These are phyloP conservation scores for Phortica okadai DNA, from an alignment of 2,888 invertebrate genomes.

Conservation along the genomic window DNA sequence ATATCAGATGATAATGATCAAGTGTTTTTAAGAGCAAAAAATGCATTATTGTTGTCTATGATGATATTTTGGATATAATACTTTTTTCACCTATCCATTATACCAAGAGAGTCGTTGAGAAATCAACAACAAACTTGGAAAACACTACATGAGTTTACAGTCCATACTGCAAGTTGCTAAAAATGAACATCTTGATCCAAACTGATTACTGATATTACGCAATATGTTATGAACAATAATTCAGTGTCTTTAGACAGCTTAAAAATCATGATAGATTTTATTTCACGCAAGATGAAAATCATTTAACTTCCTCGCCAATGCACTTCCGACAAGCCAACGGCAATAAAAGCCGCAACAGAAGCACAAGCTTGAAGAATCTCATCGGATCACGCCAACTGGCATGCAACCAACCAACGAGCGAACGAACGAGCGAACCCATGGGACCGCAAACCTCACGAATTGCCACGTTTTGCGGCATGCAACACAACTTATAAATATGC, in stretches of 20 bases:
- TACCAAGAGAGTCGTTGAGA: too few species aligned
- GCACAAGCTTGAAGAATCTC: neutral
- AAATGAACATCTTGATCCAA: too few species aligned
- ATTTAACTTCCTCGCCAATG: neutral
- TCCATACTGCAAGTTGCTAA: too few species aligned
- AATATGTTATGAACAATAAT: neutral
- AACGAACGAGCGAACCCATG: neutral
- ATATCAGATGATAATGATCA: too few species aligned
- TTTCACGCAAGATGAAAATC: neutral
- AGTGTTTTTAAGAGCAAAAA: too few species aligned
- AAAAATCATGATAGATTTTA: neutral
- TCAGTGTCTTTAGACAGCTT: neutral
- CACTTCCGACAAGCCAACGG: conserved; percentile 15
- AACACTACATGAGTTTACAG: too few species aligned
- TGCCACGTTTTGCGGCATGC: conserved; percentile 9
- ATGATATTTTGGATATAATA: too few species aligned
- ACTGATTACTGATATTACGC: too few species aligned
- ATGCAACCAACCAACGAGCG: neutral
- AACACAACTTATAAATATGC: conserved; percentile 26
- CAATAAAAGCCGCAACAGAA: too few species aligned
- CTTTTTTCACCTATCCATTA: too few species aligned
- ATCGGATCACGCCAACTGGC: conserved; percentile 6
- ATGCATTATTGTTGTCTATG: too few species aligned
- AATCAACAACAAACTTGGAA: too few species aligned
- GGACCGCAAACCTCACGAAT: conserved; percentile 4